These are phyloP conservation scores for Chrysochloris asiatica DNA, from an alignment of 2,113 vertebrate genomes.

Conservation along the genomic window DNA sequence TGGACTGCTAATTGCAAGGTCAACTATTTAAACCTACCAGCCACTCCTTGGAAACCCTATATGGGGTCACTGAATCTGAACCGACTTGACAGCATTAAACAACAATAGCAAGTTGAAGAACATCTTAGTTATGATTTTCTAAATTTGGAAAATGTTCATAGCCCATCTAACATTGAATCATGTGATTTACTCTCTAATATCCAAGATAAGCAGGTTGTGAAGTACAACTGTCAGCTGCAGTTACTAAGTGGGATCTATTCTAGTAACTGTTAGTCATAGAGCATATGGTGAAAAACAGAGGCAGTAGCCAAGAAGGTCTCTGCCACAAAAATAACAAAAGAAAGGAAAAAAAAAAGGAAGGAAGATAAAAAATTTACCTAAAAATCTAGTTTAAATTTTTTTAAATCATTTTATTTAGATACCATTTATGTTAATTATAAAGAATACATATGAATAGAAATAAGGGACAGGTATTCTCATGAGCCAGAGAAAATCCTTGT, in stretches of 20 bases:
- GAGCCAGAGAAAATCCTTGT: not conserved
- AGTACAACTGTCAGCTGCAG: not conserved
- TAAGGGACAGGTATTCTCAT: not conserved
- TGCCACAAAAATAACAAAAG: not conserved
- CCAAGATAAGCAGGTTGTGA: not conserved
- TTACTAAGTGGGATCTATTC: not conserved
- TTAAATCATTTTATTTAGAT: not conserved
- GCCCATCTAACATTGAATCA: not conserved
- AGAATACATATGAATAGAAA: conserved; percentile 3
- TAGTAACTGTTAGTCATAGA: not conserved
- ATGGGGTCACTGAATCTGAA: no score
- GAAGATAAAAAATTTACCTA: no score
- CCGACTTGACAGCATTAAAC: no score
- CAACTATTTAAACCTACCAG: no score
- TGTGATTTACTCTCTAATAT: not conserved
- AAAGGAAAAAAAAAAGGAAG: no score
- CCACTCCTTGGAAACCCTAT: no score
- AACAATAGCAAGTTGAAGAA: not conserved
- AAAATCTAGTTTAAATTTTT: no score
- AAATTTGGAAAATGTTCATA: not conserved
- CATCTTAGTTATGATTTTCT: not conserved
- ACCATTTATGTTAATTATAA: not conserved
- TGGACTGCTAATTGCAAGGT: no score
- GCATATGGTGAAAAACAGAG: not conserved
- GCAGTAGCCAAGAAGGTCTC: not conserved